Evolutionary conservation across 2,797 vertebrate genomes (phyloP), one percentile per base, ranked within the genome.

Genomic region (Tiaroga cobitis): DNA sequence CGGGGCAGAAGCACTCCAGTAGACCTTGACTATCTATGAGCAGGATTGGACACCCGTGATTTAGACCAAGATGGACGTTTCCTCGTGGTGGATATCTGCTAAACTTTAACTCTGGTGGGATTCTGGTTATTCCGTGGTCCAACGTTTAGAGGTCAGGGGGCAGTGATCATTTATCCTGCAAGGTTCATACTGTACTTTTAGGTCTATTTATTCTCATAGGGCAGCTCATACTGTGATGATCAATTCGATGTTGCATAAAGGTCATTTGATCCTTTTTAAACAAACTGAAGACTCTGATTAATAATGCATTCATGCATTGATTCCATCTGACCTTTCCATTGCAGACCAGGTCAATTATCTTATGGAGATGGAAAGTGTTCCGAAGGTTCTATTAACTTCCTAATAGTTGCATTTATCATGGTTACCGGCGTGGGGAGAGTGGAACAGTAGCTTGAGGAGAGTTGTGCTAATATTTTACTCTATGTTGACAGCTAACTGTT

Each of bases 241-340:
- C 90, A 92, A 91, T 93, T 89, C 85, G 88, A 90, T 92, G 89
- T 90, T 91, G 90, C 86, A 87, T 93, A 93, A 94, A 94, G 92
- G 93, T 94, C 90, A 93, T 92, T 90, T 91, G 84, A 93, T 92
- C 90, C 86, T 90, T 91, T 92, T 92, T 92, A 91, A 93, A 93
- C 84, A 93, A 92, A 93, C 91, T 80, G 87, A 90, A 86, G 90
- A 88, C 82, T 89, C 89, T 89, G 91, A 93, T 93, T 93, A 93
- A 93, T 93, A 92, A 93, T 92, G 93, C 88, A 92, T 90, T 86
- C 87, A 78, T 87, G 80, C 91, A 93, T 93, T 87, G 92, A 94
- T 93, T 93, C 83, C 84, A 54, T 73, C 80, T 93, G 94, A 93
- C 94, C 94, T 94, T 93, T 93, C 87, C 87, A 89, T 86, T 76